Conservation (phyloP, 2,113 vertebrate genomes). For the Lepus timidus region DNA sequence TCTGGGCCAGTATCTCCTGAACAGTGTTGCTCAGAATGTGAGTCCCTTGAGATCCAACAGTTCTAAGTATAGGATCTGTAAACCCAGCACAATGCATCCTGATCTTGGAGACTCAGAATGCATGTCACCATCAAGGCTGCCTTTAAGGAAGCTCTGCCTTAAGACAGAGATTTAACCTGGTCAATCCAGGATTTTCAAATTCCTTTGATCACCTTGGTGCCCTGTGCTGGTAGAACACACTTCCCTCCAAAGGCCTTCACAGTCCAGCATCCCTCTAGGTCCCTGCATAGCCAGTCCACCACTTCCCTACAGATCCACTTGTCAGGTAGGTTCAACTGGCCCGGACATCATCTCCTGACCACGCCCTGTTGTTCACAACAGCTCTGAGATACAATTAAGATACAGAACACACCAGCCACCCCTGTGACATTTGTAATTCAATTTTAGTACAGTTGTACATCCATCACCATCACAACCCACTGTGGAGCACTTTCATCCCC, state of each 20-base stretch:
- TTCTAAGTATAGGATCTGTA: conserved; percentile 34
- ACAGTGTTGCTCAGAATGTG: conserved; percentile 23
- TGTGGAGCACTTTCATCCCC: not conserved
- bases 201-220: not conserved
- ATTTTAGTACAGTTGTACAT: no score
- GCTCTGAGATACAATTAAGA: not conserved
- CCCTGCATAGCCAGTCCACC: not conserved
- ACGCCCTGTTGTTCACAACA: not conserved
- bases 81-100: not conserved
- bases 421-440: not conserved
- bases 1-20: conserved; percentile 23
- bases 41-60: conserved; percentile 19
- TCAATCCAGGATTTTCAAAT: not conserved
- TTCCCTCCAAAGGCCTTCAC: not conserved
- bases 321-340: not conserved
- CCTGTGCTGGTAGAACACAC: not conserved
- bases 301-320: not conserved
- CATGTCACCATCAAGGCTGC: not conserved
- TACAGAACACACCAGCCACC: not conserved
- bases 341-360: not conserved
- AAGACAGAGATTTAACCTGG: not conserved
- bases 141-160: not conserved
- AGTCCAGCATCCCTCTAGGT: not conserved
- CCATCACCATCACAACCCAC: not conserved
- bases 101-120: not conserved